Conservation (phyloP, 92 coral and sea anemone genomes). For the Nematostella vectensis region DNA sequence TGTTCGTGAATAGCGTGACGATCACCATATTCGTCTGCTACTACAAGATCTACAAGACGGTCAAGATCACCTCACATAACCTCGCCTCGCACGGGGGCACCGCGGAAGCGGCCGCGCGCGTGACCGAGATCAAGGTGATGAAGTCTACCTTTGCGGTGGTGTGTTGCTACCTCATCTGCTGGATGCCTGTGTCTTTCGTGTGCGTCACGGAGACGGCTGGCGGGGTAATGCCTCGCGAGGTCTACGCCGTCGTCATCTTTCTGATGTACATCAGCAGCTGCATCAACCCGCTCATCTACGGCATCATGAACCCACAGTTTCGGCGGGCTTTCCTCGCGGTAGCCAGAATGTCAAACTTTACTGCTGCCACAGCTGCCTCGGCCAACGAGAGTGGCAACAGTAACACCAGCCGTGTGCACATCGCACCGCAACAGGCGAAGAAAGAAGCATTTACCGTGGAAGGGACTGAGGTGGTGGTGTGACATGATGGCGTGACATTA, state of each 20-base stretch:
- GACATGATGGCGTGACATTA: too few species aligned
- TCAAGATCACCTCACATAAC: constrained; percentile 40
- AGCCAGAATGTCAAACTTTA: too few species aligned
- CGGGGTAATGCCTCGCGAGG: constrained; percentile 18
- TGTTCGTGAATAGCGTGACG: constrained; percentile 36
- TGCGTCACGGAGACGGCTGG: constrained; percentile 49
- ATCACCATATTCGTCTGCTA: constrained; percentile 52
- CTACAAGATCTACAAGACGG: constrained; percentile 50
- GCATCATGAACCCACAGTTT: constrained; percentile 69
- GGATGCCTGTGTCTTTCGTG: constrained; percentile 51
- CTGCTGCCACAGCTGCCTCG: too few species aligned
- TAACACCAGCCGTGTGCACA: too few species aligned
- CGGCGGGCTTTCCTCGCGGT: constrained; percentile 34
- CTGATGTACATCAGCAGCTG: constrained; percentile 47
- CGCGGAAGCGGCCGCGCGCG: not conserved
- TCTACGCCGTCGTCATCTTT: constrained; percentile 25
- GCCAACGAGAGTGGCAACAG: too few species aligned
- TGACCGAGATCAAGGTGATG: constrained; percentile 41
- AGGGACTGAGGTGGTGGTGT: too few species aligned
- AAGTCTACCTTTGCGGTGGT: constrained; percentile 62
- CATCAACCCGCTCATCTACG: constrained; percentile 65
- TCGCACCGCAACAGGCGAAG: too few species aligned
- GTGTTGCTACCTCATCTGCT: constrained; percentile 55
- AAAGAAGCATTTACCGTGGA: too few species aligned
- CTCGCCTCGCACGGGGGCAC: constrained; percentile 28